phyloP scores from a whole-genome alignment of 2,113 vertebrate genomes.

The Phalacrocorax carbo region DNA sequence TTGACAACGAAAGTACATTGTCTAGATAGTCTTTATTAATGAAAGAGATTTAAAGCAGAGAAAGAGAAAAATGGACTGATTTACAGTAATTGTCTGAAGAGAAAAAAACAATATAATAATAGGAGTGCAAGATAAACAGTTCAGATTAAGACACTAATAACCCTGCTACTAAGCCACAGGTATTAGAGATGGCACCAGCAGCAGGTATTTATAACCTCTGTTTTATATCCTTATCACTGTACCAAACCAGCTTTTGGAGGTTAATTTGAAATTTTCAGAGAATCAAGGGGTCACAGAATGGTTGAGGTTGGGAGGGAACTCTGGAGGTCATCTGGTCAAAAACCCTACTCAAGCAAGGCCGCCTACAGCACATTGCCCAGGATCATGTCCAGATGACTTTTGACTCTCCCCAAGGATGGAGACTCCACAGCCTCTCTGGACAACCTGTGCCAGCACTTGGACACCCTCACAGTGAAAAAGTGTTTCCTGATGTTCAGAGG shows the following conservation, averaged over 20 bases:
- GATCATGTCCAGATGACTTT: neutral
- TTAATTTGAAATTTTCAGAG: neutral
- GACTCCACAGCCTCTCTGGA: neutral
- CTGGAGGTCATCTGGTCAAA: neutral
- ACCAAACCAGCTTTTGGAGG: neutral
- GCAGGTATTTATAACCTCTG: neutral
- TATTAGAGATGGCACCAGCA: neutral
- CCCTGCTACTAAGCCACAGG: neutral
- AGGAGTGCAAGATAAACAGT: neutral
- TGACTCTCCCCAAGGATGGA: neutral
- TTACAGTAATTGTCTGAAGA: neutral
- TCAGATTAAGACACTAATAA: neutral
- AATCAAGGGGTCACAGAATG: neutral
- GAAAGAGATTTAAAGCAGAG: neutral
- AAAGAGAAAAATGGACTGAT: neutral
- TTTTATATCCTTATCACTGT: neutral
- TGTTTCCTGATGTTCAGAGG: neutral
- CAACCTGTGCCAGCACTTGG: rapidly evolving
- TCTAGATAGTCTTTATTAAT: neutral
- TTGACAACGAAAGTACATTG: neutral
- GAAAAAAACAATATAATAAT: neutral
- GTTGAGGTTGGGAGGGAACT: neutral
- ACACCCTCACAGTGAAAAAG: neutral
- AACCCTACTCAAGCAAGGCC: neutral
- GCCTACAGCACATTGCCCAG: neutral